phyloP scores from a whole-genome alignment of 2,888 invertebrate species.

The Eristalis pertinax region DNA sequence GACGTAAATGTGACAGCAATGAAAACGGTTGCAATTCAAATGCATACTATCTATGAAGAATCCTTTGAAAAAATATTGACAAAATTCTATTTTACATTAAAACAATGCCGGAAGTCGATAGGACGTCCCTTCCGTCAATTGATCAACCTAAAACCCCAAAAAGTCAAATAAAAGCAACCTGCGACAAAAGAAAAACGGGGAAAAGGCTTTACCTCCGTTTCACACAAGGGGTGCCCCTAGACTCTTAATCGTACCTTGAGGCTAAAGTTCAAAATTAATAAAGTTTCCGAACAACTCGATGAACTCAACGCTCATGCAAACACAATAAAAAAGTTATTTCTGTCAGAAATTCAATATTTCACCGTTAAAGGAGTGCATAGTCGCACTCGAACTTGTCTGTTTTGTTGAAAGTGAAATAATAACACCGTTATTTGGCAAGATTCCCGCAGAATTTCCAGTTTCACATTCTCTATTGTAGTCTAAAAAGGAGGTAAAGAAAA shows the following conservation, averaged over 20 bases:
- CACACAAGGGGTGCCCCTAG: neutral
- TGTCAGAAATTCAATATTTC: conserved; percentile 36
- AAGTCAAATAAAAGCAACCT: neutral
- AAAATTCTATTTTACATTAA: no score
- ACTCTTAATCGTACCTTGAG: neutral
- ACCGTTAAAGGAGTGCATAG: neutral
- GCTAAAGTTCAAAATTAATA: conserved; percentile 39
- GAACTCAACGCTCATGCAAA: conserved; percentile 20
- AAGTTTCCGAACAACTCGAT: conserved; percentile 25
- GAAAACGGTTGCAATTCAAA: no score
- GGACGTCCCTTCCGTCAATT: no score
- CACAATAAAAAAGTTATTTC: conserved; percentile 36
- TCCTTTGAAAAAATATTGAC: no score
- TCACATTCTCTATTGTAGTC: neutral
- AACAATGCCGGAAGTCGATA: no score
- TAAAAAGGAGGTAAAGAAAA: neutral
- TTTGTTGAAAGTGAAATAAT: conserved; percentile 25
- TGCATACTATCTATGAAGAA: no score
- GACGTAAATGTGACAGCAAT: no score
- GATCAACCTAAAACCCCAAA: neutral
- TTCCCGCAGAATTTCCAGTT: conserved; percentile 34
- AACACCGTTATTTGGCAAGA: conserved; percentile 29
- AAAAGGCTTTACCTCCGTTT: neutral
- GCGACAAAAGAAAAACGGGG: neutral
- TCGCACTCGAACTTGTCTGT: neutral